Evolutionary conservation across 2,797 vertebrate genomes (phyloP).

Genomic region (Otus scops): DNA sequence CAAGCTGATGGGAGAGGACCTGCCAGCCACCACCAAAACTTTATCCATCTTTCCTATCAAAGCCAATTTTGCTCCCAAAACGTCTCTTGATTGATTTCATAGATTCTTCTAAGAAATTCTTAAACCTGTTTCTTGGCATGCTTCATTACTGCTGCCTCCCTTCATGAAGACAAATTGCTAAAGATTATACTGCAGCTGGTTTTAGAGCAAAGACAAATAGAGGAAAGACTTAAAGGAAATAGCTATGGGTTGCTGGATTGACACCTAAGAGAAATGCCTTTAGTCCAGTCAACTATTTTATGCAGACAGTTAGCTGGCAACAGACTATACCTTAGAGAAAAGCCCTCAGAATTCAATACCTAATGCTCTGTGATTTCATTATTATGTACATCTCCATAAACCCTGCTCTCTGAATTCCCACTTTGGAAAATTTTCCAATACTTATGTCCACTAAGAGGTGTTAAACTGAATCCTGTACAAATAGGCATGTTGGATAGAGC

Average conservation of each 20-base stretch:
- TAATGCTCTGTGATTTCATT: background rate
- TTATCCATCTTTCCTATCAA: background rate
- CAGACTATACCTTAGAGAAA: background rate
- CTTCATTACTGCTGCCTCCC: background rate
- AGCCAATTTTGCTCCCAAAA: background rate
- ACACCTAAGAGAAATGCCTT: background rate
- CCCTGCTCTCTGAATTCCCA: background rate
- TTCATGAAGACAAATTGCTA: background rate
- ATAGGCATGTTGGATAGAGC: accelerated
- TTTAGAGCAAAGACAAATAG: background rate
- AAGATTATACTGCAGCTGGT: background rate
- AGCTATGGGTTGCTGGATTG: background rate
- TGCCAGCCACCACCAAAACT: background rate
- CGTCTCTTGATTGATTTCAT: background rate
- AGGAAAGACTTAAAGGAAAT: background rate
- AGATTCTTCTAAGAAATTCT: background rate
- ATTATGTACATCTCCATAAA: background rate
- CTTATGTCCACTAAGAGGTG: background rate
- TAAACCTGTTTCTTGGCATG: background rate
- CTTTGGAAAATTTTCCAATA: background rate
- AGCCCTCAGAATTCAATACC: background rate
- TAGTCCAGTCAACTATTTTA: background rate
- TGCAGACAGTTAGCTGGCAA: background rate
- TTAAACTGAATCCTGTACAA: background rate
- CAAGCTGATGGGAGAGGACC: background rate